Percentiles rank a stretch among this genome's conserved stretches.
Evolutionary conservation across 2,113 vertebrate species (phyloP).

Genomic region (Gallinago media): DNA sequence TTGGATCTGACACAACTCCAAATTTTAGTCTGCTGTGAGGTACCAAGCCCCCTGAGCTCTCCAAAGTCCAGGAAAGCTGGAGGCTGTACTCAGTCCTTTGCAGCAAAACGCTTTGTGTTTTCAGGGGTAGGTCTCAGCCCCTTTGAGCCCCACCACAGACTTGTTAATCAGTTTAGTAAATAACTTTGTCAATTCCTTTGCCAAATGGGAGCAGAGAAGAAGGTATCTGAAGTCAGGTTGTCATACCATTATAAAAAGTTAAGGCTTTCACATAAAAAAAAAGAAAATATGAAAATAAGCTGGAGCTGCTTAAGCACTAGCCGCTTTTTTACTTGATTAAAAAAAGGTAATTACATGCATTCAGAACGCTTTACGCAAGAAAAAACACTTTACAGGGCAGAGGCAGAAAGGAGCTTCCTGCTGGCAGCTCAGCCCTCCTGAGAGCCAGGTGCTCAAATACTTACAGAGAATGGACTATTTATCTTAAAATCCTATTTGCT

Average conservation of each 20-base stretch:
- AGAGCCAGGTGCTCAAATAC: background rate
- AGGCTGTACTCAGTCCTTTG: background rate
- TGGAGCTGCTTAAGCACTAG: background rate
- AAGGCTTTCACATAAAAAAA: background rate
- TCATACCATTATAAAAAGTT: background rate
- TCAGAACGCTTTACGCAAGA: background rate
- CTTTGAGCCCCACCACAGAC: background rate
- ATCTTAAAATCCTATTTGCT: background rate
- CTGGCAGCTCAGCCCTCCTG: background rate
- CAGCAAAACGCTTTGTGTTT: background rate
- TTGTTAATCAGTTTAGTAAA: background rate
- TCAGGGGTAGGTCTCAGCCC: background rate
- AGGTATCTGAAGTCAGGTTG: background rate
- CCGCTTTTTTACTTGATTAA: constrained; percentile 26
- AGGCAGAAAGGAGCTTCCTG: constrained; percentile 4
- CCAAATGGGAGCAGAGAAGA: background rate
- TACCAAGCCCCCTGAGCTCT: background rate
- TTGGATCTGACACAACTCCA: background rate
- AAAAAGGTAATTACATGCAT: background rate
- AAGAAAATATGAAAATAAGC: background rate
- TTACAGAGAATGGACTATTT: background rate
- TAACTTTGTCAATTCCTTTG: background rate
- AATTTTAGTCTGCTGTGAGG: background rate
- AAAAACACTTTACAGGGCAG: background rate
- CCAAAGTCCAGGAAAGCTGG: background rate